phyloP scores from a whole-genome alignment of 2,888 invertebrate species.

The Pseudococcus jackbeardsleyi region DNA sequence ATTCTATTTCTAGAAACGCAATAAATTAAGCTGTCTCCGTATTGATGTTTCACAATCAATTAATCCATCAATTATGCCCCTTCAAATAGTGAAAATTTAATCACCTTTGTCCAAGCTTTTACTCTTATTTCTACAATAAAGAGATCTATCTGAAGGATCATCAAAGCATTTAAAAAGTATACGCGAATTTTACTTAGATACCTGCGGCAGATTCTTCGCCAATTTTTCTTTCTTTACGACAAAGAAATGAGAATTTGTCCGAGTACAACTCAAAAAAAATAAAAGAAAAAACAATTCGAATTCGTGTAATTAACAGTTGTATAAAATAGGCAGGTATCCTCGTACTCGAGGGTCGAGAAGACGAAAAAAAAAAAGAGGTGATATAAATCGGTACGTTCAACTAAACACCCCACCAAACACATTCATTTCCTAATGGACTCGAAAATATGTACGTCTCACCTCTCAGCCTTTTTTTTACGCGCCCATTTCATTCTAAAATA shows the following conservation, averaged over 20 bases:
- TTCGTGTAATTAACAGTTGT: background rate
- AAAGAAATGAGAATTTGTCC: background rate
- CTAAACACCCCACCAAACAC: background rate
- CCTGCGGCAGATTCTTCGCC: background rate
- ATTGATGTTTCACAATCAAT: too few species aligned
- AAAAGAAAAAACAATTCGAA: background rate
- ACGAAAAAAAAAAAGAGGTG: background rate
- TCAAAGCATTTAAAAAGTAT: background rate
- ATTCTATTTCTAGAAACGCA: too few species aligned
- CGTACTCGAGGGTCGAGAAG: too few species aligned
- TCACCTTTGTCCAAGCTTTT: too few species aligned
- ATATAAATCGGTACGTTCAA: background rate
- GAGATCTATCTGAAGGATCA: too few species aligned
- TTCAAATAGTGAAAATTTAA: too few species aligned
- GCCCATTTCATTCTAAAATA: background rate
- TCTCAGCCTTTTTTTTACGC: background rate
- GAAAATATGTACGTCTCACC: background rate
- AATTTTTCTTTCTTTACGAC: background rate
- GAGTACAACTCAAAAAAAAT: background rate
- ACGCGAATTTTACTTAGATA: background rate
- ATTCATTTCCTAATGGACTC: background rate
- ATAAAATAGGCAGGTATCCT: too few species aligned
- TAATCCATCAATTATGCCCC: too few species aligned
- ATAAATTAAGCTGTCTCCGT: too few species aligned
- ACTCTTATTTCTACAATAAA: too few species aligned